phyloP scores from a whole-genome alignment of 2,113 vertebrate species.

The Rhynchopsitta pachyrhyncha region DNA sequence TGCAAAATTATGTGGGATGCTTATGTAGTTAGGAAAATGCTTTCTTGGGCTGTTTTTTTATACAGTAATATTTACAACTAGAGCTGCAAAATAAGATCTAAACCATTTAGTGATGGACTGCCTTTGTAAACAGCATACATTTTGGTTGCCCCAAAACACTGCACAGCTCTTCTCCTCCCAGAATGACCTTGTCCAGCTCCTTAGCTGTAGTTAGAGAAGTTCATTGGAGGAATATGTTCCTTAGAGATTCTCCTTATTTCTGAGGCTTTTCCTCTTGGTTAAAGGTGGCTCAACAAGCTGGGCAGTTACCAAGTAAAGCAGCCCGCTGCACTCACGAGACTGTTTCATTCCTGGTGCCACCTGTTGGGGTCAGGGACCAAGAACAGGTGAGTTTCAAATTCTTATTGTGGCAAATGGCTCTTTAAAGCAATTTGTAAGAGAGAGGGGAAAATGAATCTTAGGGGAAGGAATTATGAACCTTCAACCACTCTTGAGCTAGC shows the following conservation, averaged over 20 bases:
- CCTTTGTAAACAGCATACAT: constrained; percentile 45
- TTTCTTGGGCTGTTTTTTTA: constrained; percentile 64
- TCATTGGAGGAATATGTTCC: constrained; percentile 61
- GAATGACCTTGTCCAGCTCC: constrained; percentile 54
- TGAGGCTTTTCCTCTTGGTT: constrained; percentile 75
- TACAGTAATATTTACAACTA: constrained; percentile 56
- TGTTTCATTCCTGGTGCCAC: constrained; percentile 76
- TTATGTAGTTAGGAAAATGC: constrained; percentile 71
- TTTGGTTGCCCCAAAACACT: constrained; percentile 44
- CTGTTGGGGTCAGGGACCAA: constrained; percentile 77
- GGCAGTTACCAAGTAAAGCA: constrained; percentile 77
- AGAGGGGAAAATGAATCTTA: constrained; percentile 55
- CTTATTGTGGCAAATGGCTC: constrained; percentile 75
- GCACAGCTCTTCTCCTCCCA: constrained; percentile 61
- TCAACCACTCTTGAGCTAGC: constrained; percentile 10
- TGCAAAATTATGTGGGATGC: constrained; percentile 62
- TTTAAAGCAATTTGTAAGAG: constrained; percentile 67
- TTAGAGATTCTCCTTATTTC: constrained; percentile 69
- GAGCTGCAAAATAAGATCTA: constrained; percentile 81
- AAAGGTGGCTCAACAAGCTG: constrained; percentile 76
- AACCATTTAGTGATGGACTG: constrained; percentile 65
- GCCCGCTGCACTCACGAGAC: constrained; percentile 75
- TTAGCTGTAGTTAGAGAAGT: constrained; percentile 62
- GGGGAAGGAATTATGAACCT: constrained; percentile 32
- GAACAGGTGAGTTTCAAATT: constrained; percentile 76